Conservation (phyloP, 1,140 invertebrate species). For the Chironomus striatipennis region DNA sequence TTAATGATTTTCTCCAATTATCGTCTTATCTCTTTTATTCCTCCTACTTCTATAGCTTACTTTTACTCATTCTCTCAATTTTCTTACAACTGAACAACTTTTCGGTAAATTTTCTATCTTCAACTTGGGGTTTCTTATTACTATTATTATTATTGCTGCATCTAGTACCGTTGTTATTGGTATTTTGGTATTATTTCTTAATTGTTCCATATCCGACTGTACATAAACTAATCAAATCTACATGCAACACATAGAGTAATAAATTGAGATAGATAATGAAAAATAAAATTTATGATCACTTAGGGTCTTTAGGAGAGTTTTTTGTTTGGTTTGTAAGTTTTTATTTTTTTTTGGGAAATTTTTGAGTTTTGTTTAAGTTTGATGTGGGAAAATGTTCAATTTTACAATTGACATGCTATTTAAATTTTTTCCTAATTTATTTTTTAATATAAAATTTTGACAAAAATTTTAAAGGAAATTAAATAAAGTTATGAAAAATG, state of each 20-base stretch:
- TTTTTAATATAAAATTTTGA: too few relatives aligned
- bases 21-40: background rate
- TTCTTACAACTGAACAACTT: background rate
- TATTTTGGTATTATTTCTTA: background rate
- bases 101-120: too few relatives aligned
- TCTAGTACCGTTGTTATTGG: background rate
- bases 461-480: too few relatives aligned
- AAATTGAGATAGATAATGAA: background rate
- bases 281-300: background rate
- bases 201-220: background rate
- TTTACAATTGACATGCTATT: too few relatives aligned
- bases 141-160: background rate
- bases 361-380: too few relatives aligned
- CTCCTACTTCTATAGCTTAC: background rate
- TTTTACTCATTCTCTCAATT: background rate
- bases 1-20: slow-evolving; percentile 23
- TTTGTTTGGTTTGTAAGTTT: too few relatives aligned
- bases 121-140: background rate
- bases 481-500: too few relatives aligned
- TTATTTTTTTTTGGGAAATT: too few relatives aligned
- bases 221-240: background rate
- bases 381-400: too few relatives aligned
- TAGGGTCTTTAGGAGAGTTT: background rate
- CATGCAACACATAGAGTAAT: background rate
- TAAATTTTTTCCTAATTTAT: too few relatives aligned